phyloP scores from a whole-genome alignment of 2,113 vertebrate genomes.

The Elachura formosa region DNA sequence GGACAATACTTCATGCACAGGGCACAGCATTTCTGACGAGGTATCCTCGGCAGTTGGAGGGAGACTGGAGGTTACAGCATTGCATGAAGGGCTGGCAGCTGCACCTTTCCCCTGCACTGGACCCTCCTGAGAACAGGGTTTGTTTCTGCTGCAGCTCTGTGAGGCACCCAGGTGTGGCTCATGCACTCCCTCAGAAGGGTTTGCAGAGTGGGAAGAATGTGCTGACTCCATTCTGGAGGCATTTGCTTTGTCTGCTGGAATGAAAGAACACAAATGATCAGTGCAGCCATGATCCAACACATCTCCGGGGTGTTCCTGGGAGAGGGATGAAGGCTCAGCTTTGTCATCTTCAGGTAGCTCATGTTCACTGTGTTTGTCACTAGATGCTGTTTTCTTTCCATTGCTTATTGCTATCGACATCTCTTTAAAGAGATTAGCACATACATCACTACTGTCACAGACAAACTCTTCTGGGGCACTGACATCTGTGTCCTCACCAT shows the following conservation, averaged over 20 bases:
- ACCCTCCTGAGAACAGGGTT: not conserved
- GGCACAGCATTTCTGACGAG: constrained; percentile 68
- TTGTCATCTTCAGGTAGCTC: not conserved
- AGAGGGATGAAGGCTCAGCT: not conserved
- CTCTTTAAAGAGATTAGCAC: not conserved
- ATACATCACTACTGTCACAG: not conserved
- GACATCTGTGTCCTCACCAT: not conserved
- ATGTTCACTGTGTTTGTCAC: not conserved
- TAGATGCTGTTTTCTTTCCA: not conserved
- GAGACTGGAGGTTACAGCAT: not conserved
- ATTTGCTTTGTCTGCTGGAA: not conserved
- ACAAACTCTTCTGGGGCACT: not conserved
- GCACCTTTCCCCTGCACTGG: not conserved
- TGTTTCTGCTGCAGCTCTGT: not conserved
- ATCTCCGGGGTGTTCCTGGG: not conserved
- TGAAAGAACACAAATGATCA: not conserved
- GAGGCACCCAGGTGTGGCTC: not conserved
- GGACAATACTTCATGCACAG: constrained; percentile 70
- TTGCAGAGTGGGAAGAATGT: not conserved
- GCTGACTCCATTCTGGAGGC: not conserved
- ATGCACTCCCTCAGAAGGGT: not conserved
- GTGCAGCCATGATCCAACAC: not conserved
- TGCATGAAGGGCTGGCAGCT: not conserved
- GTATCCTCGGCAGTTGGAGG: not conserved
- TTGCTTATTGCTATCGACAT: not conserved